Evolutionary conservation across 2,797 vertebrate species (phyloP).

Genomic region (Apodemus agrarius): DNA sequence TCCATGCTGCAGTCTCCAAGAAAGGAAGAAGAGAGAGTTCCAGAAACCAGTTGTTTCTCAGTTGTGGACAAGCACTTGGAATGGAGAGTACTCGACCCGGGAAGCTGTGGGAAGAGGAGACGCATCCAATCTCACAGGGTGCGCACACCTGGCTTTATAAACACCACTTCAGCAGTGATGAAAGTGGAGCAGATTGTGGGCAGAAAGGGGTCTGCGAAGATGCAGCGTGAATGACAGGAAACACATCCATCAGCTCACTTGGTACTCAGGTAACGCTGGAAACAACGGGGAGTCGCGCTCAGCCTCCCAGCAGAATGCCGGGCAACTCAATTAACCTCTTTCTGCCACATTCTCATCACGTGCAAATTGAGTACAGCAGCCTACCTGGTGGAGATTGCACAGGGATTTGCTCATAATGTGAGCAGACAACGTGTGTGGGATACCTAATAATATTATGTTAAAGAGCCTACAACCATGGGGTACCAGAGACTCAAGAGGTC

Average conservation of each 20-base stretch:
- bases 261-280: not conserved
- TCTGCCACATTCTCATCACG: slow-evolving; percentile 60
- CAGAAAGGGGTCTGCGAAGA: slow-evolving; percentile 57
- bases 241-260: slow-evolving; percentile 44
- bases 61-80: not conserved
- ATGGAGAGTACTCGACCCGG: slow-evolving; percentile 35
- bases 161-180: not conserved
- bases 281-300: not conserved
- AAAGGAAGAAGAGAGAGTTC: slow-evolving; percentile 36
- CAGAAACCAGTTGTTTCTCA: not conserved
- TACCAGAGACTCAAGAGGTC: not conserved
- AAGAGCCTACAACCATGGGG: slow-evolving; percentile 39
- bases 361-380: slow-evolving; percentile 55
- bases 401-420: slow-evolving; percentile 65
- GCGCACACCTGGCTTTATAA: slow-evolving; percentile 5
- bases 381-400: slow-evolving; percentile 46
- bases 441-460: slow-evolving; percentile 57
- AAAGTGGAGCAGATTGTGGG: slow-evolving; percentile 61
- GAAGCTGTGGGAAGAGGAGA: not conserved
- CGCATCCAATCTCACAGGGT: not conserved
- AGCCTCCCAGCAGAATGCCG: slow-evolving; percentile 43
- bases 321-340: slow-evolving; percentile 80
- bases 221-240: slow-evolving; percentile 35
- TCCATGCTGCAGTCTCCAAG: not conserved
- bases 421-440: slow-evolving; percentile 45